Percentiles rank a stretch among this genome's conserved stretches.
These are phyloP conservation scores for Spodoptera litura DNA, from an alignment of 1,140 invertebrate genomes.

Conservation along the genomic window DNA sequence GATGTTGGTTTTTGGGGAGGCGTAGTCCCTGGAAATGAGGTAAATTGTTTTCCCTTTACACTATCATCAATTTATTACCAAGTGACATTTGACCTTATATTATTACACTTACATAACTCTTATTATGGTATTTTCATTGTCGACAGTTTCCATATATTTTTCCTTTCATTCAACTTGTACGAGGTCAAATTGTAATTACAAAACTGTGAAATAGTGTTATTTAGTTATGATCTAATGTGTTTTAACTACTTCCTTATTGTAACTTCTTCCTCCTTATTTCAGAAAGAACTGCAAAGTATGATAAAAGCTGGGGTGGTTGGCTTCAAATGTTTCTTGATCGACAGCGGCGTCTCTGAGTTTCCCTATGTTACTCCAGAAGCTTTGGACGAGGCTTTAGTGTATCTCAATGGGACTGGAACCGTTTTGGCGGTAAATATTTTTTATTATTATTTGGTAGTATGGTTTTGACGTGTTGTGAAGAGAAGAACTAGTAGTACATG, in stretches of 20 bases:
- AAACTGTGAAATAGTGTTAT: background rate
- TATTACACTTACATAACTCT: too few relatives aligned
- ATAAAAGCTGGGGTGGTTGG: constrained; percentile 89
- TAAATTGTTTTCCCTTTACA: constrained; percentile 56
- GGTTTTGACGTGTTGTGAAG: too few relatives aligned
- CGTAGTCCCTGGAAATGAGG: constrained; percentile 88
- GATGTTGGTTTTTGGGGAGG: constrained; percentile 93
- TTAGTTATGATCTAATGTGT: background rate
- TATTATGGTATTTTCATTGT: too few relatives aligned
- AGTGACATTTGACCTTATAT: too few relatives aligned
- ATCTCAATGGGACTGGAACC: constrained; percentile 85
- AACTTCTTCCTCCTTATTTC: constrained; percentile 52
- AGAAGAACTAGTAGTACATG: too few relatives aligned
- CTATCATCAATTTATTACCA: too few relatives aligned
- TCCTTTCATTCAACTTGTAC: too few relatives aligned
- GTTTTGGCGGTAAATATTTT: constrained; percentile 86
- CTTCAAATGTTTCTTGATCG: constrained; percentile 90
- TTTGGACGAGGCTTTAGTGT: constrained; percentile 84
- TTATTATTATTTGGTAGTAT: background rate
- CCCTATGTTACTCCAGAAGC: constrained; percentile 86
- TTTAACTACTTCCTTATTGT: background rate
- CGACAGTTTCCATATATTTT: too few relatives aligned
- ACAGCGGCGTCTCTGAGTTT: constrained; percentile 89
- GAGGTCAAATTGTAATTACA: background rate
- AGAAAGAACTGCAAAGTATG: constrained; percentile 87